phyloP scores from a whole-genome alignment of 2,888 invertebrate genomes.

The Stomorhina lunata region DNA sequence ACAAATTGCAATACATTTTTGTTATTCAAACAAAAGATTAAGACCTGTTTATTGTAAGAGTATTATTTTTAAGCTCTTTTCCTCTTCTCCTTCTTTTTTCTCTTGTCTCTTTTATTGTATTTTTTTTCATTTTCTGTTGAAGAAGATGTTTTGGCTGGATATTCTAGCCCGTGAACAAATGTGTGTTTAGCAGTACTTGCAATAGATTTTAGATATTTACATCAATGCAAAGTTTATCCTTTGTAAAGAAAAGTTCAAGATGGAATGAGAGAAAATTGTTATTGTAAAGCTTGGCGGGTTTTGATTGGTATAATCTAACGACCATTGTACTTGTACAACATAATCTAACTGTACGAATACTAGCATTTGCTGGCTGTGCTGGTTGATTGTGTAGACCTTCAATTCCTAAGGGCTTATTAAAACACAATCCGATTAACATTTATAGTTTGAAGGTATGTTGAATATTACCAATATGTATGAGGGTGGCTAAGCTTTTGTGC shows the following conservation, averaged over 20 bases:
- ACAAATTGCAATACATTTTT: conserved; percentile 44
- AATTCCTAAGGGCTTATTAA: conserved; percentile 67
- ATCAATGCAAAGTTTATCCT: background rate
- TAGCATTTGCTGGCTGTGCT: background rate
- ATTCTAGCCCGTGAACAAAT: background rate
- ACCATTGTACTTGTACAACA: background rate
- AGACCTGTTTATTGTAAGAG: conserved; percentile 55
- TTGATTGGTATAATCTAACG: conserved; percentile 42
- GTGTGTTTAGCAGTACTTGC: conserved; percentile 27
- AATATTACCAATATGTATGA: conserved; percentile 25
- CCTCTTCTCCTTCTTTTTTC: conserved; percentile 3
- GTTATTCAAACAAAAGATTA: conserved; percentile 48
- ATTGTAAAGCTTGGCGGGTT: conserved; percentile 22
- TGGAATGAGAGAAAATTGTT: conserved; percentile 5
- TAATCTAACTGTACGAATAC: background rate
- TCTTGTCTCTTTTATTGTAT: conserved; percentile 7
- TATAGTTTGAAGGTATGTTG: conserved; percentile 35
- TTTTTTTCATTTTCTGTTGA: conserved; percentile 42
- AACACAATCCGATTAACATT: conserved; percentile 67
- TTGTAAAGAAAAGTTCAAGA: background rate
- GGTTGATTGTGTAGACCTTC: conserved; percentile 10
- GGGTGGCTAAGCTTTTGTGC: background rate
- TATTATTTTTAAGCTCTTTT: conserved; percentile 57
- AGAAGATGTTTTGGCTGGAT: background rate
- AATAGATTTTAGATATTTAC: conserved; percentile 2